Evolutionary conservation across 2,888 invertebrate species (phyloP).

Genomic region (Conistra vaccinii): DNA sequence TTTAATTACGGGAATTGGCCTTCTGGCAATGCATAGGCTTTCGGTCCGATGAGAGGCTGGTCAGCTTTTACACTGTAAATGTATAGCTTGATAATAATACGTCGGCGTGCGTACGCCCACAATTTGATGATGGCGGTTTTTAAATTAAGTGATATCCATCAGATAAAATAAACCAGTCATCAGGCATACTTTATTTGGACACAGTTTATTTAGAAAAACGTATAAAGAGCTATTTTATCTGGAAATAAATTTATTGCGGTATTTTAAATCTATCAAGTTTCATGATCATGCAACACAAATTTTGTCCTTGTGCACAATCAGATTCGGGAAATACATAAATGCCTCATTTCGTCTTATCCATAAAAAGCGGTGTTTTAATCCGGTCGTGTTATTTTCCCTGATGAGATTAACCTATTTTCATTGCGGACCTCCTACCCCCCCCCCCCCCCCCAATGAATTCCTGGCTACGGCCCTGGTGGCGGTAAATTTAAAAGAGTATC

Average conservation of each 20-base stretch:
- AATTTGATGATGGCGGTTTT: neutral
- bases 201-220: neutral
- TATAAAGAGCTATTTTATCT: too few species aligned
- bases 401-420: neutral
- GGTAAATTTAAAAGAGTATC: too few species aligned
- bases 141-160: neutral
- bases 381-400: slow-evolving; percentile 10
- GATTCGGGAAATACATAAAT: neutral
- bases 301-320: neutral
- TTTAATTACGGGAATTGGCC: neutral
- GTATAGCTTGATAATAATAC: neutral
- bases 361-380: slow-evolving; percentile 1
- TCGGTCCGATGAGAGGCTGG: neutral
- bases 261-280: neutral
- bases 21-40: neutral
- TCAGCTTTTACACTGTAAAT: neutral
- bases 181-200: neutral
- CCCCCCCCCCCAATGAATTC: too few species aligned
- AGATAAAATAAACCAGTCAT: neutral
- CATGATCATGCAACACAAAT: slow-evolving; percentile 4
- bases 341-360: neutral
- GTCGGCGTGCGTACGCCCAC: neutral
- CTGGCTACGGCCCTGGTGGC: too few species aligned
- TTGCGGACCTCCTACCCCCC: too few species aligned
- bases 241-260: neutral